Evolutionary conservation across 2,888 invertebrate species (phyloP).

Genomic region (Platypus cylindrus): DNA sequence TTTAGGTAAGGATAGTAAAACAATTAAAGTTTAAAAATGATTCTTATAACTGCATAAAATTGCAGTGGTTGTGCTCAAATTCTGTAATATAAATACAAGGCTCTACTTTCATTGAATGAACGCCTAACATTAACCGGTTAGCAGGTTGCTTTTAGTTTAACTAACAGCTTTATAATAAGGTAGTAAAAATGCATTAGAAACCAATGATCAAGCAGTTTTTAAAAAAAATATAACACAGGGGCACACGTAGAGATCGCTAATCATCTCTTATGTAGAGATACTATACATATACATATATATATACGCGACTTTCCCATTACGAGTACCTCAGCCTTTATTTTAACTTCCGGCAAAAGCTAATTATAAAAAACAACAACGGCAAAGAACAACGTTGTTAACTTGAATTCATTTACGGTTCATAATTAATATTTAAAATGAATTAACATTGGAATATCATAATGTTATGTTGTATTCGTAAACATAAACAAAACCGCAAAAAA

Average conservation of each 20-base stretch:
- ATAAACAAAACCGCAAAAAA: too few species aligned
- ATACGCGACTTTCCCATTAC: conserved; percentile 26
- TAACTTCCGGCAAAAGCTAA: conserved; percentile 20
- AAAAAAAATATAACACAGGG: conserved; percentile 18
- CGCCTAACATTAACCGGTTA: conserved; percentile 3
- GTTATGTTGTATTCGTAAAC: too few species aligned
- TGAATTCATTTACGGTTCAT: conserved; percentile 23
- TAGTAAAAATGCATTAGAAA: conserved; percentile 27
- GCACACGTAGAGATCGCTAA: conserved; percentile 26
- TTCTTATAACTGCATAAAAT: too few species aligned
- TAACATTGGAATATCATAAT: too few species aligned
- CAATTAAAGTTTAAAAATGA: too few species aligned
- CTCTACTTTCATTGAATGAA: too few species aligned
- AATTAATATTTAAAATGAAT: too few species aligned
- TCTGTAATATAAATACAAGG: too few species aligned
- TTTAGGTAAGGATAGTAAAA: too few species aligned
- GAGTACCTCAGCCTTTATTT: conserved; percentile 16
- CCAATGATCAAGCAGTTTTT: conserved; percentile 27
- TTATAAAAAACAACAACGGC: conserved; percentile 19
- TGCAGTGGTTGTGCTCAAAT: too few species aligned
- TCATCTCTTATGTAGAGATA: too few species aligned
- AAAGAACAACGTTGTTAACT: conserved; percentile 24
- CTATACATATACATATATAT: too few species aligned
- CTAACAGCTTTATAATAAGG: conserved; percentile 22
- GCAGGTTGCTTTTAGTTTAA: conserved; percentile 3